These are phyloP conservation scores for Zophobas atratus DNA, from an alignment of 1,140 invertebrate genomes.

Conservation along the genomic window DNA sequence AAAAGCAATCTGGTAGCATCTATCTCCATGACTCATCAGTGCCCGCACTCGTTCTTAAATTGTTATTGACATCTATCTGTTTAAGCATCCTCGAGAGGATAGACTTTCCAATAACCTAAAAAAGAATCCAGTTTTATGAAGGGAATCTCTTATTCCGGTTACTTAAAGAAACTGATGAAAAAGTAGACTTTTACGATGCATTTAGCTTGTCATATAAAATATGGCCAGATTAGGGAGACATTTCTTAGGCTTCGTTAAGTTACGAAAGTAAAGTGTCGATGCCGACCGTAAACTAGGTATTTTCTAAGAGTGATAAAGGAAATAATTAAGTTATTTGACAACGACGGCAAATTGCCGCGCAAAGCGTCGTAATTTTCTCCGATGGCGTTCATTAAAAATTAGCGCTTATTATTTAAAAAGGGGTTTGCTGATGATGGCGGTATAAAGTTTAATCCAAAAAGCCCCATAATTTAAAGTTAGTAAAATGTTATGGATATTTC, in stretches of 20 bases:
- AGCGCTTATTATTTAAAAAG: neutral
- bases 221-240: conserved; percentile 11
- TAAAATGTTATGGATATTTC: no score
- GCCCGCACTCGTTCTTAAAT: conserved; percentile 33
- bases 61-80: conserved; percentile 53
- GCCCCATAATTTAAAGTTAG: no score
- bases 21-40: conserved; percentile 57
- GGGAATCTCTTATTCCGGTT: conserved; percentile 16
- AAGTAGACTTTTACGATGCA: conserved; percentile 20
- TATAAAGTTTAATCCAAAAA: no score
- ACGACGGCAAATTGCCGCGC: conserved; percentile 10
- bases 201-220: conserved; percentile 35
- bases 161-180: conserved; percentile 18
- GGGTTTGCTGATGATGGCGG: no score
- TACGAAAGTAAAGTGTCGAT: neutral
- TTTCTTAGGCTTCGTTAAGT: neutral
- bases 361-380: neutral
- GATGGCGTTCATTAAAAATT: conserved; percentile 5
- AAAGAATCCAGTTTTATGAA: conserved; percentile 4
- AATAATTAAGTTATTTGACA: conserved; percentile 15
- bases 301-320: conserved; percentile 2
- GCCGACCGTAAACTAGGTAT: conserved; percentile 1
- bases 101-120: neutral
- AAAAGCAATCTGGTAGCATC: conserved; percentile 52
- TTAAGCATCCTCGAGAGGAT: conserved; percentile 24